Base-by-base conservation (phyloP, 2,888 invertebrate species). In the Athetis lepigone region DNA sequence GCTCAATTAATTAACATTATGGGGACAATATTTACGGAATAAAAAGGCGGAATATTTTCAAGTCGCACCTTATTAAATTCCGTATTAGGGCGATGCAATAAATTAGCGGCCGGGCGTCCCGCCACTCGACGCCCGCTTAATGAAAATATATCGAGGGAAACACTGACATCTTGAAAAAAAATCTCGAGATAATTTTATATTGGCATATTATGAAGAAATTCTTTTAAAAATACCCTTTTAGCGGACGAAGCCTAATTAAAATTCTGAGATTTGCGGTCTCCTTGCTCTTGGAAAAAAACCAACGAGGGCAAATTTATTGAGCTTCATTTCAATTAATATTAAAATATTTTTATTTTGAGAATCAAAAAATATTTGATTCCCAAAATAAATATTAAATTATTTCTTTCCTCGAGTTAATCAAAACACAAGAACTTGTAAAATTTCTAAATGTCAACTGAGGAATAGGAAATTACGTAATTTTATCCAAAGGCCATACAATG, bases 31-130 rank as follows among this genome's bases (percentile, higher is more conserved):
- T 75, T 63, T 62, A 52, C 58, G 49, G 45, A 54, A 77, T 68
- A 54, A 63, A 70, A 67, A 70, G 70, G 27, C 16, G 23, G 66
- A 63, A 64, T 73, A 76, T 79, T 82, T 79, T 69, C 75, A 73
- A 79, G 69, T 72, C 66, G 56, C 65, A 79, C 82, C 85, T 88
- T 88, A 90, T 90, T 89, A 90, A 90, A 90, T 90, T 90, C 87
- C 85, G 81, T 84, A 85, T 84, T 85, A 84, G 85, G 82, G 81
- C 82, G 84, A 76, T 79, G 86, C 84, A 83, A 90, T 91, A 90
- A 90, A 90, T 90, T 88, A 85, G 84, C 74, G 72, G 78, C 78
- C 81, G 77, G 72, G 70, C 72, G 23, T 27, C 51, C 56, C 47
- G 56, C 80, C 79, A 80, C 84, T 82, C 81, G 77, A 79, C 81